Evolutionary conservation across 2,113 vertebrate genomes (phyloP).

Genomic region (Trematomus loennbergii): DNA sequence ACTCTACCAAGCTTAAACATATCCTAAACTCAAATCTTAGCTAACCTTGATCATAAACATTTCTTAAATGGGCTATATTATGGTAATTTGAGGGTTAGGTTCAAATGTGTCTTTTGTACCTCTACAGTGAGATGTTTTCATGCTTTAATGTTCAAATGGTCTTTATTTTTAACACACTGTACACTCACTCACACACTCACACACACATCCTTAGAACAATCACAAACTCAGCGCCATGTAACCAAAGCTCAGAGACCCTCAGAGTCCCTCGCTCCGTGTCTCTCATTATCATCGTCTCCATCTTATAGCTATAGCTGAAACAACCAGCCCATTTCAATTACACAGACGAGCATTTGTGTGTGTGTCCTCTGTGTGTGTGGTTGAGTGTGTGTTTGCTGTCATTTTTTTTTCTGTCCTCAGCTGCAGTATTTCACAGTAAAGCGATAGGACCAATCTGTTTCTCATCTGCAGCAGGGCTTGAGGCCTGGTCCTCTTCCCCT

Average conservation of each 20-base stretch:
- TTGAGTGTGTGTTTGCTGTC: background rate
- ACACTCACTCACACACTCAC: background rate
- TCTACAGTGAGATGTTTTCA: too few relatives aligned
- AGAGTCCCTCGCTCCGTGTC: constrained; percentile 17
- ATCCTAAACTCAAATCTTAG: background rate
- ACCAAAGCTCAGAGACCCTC: constrained; percentile 15
- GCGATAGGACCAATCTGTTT: constrained; percentile 24
- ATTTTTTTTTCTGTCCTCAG: constrained; percentile 22
- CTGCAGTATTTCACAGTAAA: constrained; percentile 25
- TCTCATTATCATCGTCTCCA: constrained; percentile 44
- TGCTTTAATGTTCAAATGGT: too few relatives aligned
- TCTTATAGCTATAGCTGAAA: constrained; percentile 46
- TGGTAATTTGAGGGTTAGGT: too few relatives aligned
- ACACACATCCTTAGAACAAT: constrained; percentile 4
- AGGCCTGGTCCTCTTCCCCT: background rate
- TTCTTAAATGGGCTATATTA: too few relatives aligned
- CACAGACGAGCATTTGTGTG: background rate
- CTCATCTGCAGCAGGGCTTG: constrained; percentile 17
- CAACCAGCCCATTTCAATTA: constrained; percentile 33
- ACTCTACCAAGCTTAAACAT: background rate
- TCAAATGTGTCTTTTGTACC: too few relatives aligned
- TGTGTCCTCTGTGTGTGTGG: constrained; percentile 16
- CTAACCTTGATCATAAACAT: background rate
- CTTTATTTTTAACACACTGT: too few relatives aligned
- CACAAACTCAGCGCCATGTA: background rate